These are phyloP conservation scores for Epinotia brunnichana DNA, from an alignment of 2,888 invertebrate genomes.

Conservation along the genomic window DNA sequence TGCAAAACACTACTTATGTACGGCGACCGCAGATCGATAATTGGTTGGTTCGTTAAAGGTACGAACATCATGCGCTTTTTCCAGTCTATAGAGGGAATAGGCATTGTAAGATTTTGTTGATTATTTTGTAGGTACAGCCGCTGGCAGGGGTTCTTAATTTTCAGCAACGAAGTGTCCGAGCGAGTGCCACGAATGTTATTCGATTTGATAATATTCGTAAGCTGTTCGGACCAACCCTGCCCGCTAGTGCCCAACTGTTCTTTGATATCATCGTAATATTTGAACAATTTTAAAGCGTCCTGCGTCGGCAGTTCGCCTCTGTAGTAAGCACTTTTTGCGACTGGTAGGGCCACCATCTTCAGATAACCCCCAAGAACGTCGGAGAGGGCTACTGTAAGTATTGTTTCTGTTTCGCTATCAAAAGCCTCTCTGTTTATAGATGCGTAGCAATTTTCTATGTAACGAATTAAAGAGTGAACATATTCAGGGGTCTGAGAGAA, in stretches of 20 bases:
- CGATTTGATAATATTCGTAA: neutral
- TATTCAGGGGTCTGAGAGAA: constrained; percentile 57
- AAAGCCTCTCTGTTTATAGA: constrained; percentile 58
- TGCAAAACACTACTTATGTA: constrained; percentile 71
- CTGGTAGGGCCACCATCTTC: constrained; percentile 83
- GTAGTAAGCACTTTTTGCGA: constrained; percentile 85
- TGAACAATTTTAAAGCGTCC: constrained; percentile 80
- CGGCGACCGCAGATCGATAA: constrained; percentile 59
- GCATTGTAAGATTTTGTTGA: constrained; percentile 64
- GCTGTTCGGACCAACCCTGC: constrained; percentile 77
- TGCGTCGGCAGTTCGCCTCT: constrained; percentile 83
- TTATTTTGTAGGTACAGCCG: constrained; percentile 64
- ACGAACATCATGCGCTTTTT: constrained; percentile 84
- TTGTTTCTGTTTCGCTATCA: constrained; percentile 51
- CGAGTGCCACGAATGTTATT: constrained; percentile 1
- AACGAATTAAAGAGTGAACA: constrained; percentile 58
- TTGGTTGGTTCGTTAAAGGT: constrained; percentile 78
- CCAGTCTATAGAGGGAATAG: constrained; percentile 85
- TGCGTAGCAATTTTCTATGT: constrained; percentile 60
- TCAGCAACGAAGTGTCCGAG: neutral
- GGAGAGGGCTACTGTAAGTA: constrained; percentile 72
- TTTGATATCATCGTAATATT: constrained; percentile 84
- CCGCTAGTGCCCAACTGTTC: constrained; percentile 84
- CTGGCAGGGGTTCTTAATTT: constrained; percentile 57
- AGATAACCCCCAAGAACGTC: constrained; percentile 85